phyloP scores from a whole-genome alignment of 2,113 vertebrate genomes.

The Boulengeromyrus knoepffleri region DNA sequence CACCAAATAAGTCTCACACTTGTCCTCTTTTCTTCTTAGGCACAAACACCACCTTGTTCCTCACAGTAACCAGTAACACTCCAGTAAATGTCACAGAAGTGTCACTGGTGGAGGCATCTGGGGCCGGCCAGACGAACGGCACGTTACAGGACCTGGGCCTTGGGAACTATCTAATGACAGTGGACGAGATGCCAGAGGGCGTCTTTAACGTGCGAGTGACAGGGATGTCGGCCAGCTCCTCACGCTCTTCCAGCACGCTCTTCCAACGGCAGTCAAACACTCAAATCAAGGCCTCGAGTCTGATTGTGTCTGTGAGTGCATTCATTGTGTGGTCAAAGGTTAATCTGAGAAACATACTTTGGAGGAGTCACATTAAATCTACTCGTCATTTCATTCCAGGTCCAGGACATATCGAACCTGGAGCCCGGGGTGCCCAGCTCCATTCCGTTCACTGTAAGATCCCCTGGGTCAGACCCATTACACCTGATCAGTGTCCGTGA shows the following conservation, averaged over 20 bases:
- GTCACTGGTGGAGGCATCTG: conserved; percentile 33
- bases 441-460: conserved; percentile 43
- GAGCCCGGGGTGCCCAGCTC: conserved; percentile 31
- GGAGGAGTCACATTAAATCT: neutral
- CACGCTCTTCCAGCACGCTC: neutral
- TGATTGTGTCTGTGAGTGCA: conserved; percentile 42
- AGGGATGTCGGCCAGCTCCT: conserved; percentile 23
- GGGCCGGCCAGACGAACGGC: conserved; percentile 30
- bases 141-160: conserved; percentile 19
- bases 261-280: conserved; percentile 49
- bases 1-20: neutral
- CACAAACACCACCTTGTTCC: conserved; percentile 35
- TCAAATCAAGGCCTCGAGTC: conserved; percentile 39
- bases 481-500: conserved; percentile 42
- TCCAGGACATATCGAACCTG: conserved; percentile 21
- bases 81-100: conserved; percentile 37
- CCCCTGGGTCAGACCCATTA: conserved; percentile 25
- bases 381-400: conserved; percentile 28
- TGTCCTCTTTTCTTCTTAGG: conserved; percentile 28
- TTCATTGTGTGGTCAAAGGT: neutral
- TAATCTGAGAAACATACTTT: neutral
- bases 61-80: conserved; percentile 40
- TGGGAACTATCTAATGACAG: conserved; percentile 28
- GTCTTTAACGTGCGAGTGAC: conserved; percentile 41
- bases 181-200: conserved; percentile 34